Conservation (phyloP, 2,888 invertebrate genomes). For the Embidobia sp. region DNA sequence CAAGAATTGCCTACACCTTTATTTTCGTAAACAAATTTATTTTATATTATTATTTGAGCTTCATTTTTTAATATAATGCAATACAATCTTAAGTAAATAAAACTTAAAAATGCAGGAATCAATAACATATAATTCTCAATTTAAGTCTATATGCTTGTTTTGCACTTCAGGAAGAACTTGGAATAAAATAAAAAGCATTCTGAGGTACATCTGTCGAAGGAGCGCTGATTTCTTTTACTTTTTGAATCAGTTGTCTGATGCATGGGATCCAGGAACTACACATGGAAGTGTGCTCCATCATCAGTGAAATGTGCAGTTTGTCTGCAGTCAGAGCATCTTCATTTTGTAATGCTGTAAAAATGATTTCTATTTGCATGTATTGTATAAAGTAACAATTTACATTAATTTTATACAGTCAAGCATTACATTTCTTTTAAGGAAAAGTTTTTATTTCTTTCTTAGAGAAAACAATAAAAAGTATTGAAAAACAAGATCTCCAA, state of each 20-base stretch:
- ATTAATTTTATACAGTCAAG: no score
- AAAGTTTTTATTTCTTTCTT: no score
- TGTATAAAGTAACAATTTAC: background rate
- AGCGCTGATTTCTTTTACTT: slow-evolving; percentile 68
- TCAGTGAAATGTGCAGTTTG: slow-evolving; percentile 84
- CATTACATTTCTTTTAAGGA: no score
- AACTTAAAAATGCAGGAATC: no score
- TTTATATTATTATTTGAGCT: background rate
- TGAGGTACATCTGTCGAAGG: slow-evolving; percentile 7
- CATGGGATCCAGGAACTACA: slow-evolving; percentile 86
- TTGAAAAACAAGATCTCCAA: no score
- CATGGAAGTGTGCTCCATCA: slow-evolving; percentile 84
- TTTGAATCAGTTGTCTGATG: slow-evolving; percentile 84
- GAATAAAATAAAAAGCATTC: slow-evolving; percentile 32
- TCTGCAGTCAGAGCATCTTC: slow-evolving; percentile 83
- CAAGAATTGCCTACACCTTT: background rate
- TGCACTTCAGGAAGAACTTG: slow-evolving; percentile 34
- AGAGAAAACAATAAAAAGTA: no score
- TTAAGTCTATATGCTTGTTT: background rate
- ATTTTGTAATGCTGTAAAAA: slow-evolving; percentile 82
- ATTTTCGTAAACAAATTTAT: background rate
- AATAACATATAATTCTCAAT: background rate
- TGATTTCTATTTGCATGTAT: background rate
- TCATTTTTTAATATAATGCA: no score
- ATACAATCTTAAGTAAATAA: slow-evolving; percentile 4